Percentiles rank a stretch among this genome's conserved stretches.
Evolutionary conservation across 2,888 invertebrate species (phyloP).

Genomic region (Trissoscelio sp.): DNA sequence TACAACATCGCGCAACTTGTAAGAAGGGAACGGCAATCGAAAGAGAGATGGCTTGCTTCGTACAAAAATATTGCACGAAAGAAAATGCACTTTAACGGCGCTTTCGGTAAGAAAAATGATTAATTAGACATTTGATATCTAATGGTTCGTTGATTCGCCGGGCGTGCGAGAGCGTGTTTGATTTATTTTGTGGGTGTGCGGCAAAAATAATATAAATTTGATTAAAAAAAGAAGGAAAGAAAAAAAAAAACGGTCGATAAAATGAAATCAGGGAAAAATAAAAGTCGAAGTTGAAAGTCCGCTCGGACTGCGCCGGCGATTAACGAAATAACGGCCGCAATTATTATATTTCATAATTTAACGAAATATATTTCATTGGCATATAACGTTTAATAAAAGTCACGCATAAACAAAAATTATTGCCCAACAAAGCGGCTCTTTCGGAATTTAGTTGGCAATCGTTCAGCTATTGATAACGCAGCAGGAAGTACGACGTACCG

Average conservation of each 20-base stretch:
- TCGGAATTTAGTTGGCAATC: constrained; percentile 66
- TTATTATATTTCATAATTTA: constrained; percentile 67
- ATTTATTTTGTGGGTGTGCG: constrained; percentile 23
- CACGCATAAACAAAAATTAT: constrained; percentile 67
- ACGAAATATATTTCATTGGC: constrained; percentile 57
- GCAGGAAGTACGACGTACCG: constrained; percentile 57
- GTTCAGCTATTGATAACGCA: constrained; percentile 67
- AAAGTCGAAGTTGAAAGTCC: neutral
- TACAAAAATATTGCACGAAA: constrained; percentile 47
- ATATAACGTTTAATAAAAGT: constrained; percentile 61
- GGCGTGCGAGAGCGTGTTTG: neutral
- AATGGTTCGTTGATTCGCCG: constrained; percentile 27
- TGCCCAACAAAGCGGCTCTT: constrained; percentile 65
- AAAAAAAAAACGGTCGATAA: neutral
- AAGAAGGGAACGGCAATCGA: constrained; percentile 45
- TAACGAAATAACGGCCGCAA: constrained; percentile 48
- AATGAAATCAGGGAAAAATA: neutral
- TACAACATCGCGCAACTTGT: constrained; percentile 68
- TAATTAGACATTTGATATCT: constrained; percentile 59
- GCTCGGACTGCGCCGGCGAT: no score
- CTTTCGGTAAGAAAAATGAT: constrained; percentile 59
- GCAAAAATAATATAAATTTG: constrained; percentile 15
- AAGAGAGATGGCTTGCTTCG: constrained; percentile 52
- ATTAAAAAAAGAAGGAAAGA: constrained; percentile 9
- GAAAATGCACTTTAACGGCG: constrained; percentile 50